Base-by-base conservation (phyloP, 2,888 invertebrate genomes). In the Pediacus dermestoides region DNA sequence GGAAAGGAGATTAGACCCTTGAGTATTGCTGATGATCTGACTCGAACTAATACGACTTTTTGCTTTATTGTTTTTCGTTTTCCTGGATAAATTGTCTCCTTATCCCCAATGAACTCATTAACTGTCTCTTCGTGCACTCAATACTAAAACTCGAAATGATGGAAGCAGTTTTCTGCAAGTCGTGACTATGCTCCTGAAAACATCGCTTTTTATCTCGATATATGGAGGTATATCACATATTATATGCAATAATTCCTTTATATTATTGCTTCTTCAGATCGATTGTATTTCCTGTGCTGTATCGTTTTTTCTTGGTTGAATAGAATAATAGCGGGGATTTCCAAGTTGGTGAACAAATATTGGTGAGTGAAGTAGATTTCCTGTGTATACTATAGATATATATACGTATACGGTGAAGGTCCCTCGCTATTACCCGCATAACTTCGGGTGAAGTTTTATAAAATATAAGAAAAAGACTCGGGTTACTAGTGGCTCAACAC, bases 31-130 rank as follows among this genome's bases (percentile, higher is more conserved):
- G 53, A 53, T 53, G 51, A 53, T 50, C 43, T 42, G 42, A 35
- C 44, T 52, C 46, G 40, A 30, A 52, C 51, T 52, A 54, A 54
- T 54, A 54, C 49, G 52, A 52, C 49, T 52, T 50, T 46, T 52
- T 49, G 46, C 48, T 47, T 54, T 52, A 54, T 54, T 52, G 50
- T 46, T 52, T 52, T 52, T 54, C 46, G 45, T 48, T 42, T n/a
- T 41, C 39, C 31, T 25, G 18, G 21, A 27, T 21, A 10, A 36
- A 38, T 25, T 43, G 28, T 31, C 34, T 26, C 18, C 18, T 33
- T 13, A 28, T 28, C 33, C 18, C 37, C 30, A 34, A 37, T 34
- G 30, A 42, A 42, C 37, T 42, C 42, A 42, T 42, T 35, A 30
- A 38, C 33, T 38, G 42, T 42, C 42, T 18, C 25, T 26, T 13